Percentiles rank a stretch among this genome's conserved stretches.
Evolutionary conservation across 2,888 invertebrate genomes (phyloP).

Genomic region (Limnephilus marmoratus): DNA sequence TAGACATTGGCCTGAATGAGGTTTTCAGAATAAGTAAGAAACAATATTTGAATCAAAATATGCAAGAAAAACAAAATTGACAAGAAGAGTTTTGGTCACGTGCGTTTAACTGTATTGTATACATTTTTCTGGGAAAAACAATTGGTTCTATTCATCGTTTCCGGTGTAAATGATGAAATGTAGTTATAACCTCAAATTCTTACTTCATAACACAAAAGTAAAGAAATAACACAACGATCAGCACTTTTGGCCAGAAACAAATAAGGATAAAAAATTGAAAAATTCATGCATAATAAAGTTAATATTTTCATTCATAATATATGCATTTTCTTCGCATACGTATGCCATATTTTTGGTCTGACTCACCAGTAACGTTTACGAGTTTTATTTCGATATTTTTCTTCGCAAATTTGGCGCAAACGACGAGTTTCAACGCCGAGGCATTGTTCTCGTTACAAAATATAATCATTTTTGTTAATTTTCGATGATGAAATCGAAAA

Average conservation of each 20-base stretch:
- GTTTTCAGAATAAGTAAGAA: too few species aligned
- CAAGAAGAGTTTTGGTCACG: neutral
- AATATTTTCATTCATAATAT: neutral
- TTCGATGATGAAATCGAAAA: neutral
- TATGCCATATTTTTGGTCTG: slow-evolving; percentile 47
- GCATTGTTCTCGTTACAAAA: slow-evolving; percentile 88
- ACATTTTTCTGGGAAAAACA: neutral
- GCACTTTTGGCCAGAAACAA: neutral
- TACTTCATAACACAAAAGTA: neutral
- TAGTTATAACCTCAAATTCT: neutral
- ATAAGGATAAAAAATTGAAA: neutral
- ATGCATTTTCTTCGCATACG: neutral
- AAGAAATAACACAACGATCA: neutral
- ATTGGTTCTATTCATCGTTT: neutral
- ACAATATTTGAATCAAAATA: too few species aligned
- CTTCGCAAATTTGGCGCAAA: slow-evolving; percentile 82
- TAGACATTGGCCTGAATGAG: too few species aligned
- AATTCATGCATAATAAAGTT: neutral
- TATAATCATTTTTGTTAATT: slow-evolving; percentile 80
- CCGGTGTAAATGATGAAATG: neutral
- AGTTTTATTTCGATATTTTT: slow-evolving; percentile 78
- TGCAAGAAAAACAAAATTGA: neutral
- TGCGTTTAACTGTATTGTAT: neutral
- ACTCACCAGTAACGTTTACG: slow-evolving; percentile 80
- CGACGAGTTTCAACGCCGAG: slow-evolving; percentile 84